phyloP scores from a whole-genome alignment of 2,113 vertebrate species.

The Nymphicus hollandicus region DNA sequence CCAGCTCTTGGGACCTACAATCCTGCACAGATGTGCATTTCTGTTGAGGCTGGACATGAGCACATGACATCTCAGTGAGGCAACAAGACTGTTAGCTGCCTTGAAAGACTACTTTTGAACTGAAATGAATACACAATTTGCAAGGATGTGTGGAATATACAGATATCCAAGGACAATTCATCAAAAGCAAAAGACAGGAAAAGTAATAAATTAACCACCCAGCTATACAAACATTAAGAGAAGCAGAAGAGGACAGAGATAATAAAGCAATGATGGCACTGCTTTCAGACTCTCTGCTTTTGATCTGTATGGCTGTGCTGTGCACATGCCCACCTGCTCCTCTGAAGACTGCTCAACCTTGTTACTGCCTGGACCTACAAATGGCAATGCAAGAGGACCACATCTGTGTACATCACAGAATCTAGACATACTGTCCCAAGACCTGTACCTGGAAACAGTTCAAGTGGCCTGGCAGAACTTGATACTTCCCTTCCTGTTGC shows the following conservation, averaged over 20 bases:
- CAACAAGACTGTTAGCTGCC: neutral
- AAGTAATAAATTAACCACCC: neutral
- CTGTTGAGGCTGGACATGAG: neutral
- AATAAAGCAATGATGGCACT: rapidly evolving
- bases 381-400: neutral
- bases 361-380: neutral
- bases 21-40: neutral
- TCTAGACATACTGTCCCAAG: neutral
- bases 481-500: neutral
- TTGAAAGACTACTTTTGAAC: neutral
- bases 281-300: neutral
- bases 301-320: neutral
- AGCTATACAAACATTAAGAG: neutral
- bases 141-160: neutral
- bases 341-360: neutral
- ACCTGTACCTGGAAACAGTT: neutral
- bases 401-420: neutral
- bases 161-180: neutral
- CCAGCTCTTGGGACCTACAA: neutral
- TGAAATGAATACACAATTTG: neutral
- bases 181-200: neutral
- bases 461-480: neutral
- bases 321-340: rapidly evolving
- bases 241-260: neutral
- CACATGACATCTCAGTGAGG: neutral